Percentiles rank a stretch among this genome's conserved stretches.
These are phyloP conservation scores for Sternarchorhynchus goeldii DNA, from an alignment of 2,797 vertebrate species.

Conservation along the genomic window DNA sequence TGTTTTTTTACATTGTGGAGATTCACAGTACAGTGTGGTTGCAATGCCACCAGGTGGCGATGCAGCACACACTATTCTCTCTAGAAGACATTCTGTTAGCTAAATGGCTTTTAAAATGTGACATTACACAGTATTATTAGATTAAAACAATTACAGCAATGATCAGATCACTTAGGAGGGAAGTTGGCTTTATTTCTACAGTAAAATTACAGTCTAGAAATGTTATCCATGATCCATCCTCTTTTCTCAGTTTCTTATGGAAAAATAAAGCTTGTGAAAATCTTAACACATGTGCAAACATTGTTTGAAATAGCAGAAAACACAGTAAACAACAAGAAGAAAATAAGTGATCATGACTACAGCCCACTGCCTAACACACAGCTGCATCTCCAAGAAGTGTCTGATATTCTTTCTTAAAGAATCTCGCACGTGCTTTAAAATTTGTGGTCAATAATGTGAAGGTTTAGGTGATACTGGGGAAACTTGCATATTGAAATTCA, in stretches of 20 bases:
- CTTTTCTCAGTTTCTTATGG: not conserved
- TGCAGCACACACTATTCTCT: not conserved
- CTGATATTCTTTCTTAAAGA: too few relatives aligned
- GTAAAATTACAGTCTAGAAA: constrained; percentile 32
- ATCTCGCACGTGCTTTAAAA: too few relatives aligned
- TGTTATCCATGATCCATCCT: not conserved
- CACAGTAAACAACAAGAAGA: not conserved
- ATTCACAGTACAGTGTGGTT: not conserved
- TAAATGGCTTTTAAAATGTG: not conserved
- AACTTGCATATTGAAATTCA: too few relatives aligned
- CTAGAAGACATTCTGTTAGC: not conserved
- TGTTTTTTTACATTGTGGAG: not conserved
- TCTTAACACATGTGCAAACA: not conserved
- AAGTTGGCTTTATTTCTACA: constrained; percentile 33
- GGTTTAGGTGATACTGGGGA: not conserved
- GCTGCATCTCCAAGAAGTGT: too few relatives aligned
- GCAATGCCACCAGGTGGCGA: constrained; percentile 27
- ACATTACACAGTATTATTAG: too few relatives aligned
- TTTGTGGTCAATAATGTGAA: not conserved
- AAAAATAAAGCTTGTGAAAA: constrained; percentile 18
- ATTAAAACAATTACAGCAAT: not conserved
- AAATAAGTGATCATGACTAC: not conserved
- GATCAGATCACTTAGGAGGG: not conserved
- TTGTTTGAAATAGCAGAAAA: not conserved
- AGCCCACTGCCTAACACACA: not conserved